phyloP scores from a whole-genome alignment of 2,888 invertebrate genomes.

The Xanthia togata region DNA sequence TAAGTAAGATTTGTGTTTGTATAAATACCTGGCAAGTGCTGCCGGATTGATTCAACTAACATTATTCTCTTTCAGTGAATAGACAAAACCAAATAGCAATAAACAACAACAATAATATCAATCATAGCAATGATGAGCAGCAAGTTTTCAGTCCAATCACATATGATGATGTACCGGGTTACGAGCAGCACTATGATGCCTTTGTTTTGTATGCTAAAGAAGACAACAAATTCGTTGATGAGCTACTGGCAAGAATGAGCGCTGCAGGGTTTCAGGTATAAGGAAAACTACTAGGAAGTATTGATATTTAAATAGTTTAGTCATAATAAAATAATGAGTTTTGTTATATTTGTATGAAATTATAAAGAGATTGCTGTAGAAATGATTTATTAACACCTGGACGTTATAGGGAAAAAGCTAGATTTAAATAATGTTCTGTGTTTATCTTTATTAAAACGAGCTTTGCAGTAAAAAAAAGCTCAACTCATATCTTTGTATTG shows the following conservation, averaged over 20 bases:
- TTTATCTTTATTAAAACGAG: background rate
- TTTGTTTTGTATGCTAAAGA: conserved; percentile 94
- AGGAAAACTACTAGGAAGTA: background rate
- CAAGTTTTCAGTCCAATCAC: conserved; percentile 73
- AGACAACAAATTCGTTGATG: conserved; percentile 92
- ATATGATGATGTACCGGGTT: conserved; percentile 88
- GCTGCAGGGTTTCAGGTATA: conserved; percentile 92
- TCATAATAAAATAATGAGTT: background rate
- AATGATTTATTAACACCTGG: background rate
- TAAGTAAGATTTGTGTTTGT: background rate
- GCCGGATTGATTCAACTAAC: background rate
- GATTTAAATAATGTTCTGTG: background rate
- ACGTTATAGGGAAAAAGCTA: background rate
- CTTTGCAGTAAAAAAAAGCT: background rate
- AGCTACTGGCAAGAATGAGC: conserved; percentile 92
- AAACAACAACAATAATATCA: conserved; percentile 53
- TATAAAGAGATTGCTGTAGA: background rate
- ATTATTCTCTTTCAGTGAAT: conserved; percentile 44
- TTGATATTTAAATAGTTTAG: conserved; percentile 12
- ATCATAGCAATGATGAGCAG: conserved; percentile 40
- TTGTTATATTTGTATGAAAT: background rate
- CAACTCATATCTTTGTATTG: background rate
- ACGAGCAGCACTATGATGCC: conserved; percentile 93
- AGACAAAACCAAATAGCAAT: conserved; percentile 58
- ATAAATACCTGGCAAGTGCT: background rate